Evolutionary conservation across 2,113 vertebrate species (phyloP).

Genomic region (Opisthocomus hoazin): DNA sequence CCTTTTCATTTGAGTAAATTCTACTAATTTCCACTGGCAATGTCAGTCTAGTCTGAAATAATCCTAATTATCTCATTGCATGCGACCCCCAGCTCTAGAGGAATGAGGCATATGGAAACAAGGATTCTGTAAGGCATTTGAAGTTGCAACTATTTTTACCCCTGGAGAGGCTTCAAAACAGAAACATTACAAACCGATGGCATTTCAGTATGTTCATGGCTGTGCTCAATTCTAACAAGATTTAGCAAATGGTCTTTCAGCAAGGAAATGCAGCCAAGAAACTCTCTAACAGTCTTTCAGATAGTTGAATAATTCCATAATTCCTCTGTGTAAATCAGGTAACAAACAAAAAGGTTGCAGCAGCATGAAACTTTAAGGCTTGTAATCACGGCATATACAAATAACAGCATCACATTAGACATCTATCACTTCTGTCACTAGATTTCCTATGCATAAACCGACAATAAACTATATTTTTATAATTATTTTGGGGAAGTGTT

Average conservation of each 20-base stretch:
- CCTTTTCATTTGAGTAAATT: neutral
- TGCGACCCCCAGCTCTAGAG: neutral
- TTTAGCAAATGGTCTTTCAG: neutral
- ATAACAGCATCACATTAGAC: neutral
- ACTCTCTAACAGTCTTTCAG: neutral
- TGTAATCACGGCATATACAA: neutral
- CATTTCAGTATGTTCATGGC: neutral
- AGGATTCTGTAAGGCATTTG: neutral
- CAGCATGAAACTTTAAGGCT: neutral
- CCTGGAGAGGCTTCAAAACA: neutral
- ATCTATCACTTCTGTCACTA: neutral
- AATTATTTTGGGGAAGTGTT: neutral
- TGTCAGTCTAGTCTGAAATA: neutral
- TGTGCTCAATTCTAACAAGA: neutral
- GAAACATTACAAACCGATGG: neutral
- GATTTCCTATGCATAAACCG: constrained; percentile 8
- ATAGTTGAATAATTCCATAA: neutral
- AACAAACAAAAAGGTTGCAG: constrained; percentile 6
- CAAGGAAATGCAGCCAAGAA: neutral
- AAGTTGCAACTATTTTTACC: neutral
- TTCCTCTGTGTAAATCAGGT: constrained; percentile 4
- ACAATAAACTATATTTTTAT: constrained; percentile 1
- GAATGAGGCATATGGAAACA: neutral
- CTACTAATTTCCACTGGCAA: neutral
- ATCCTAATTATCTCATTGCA: neutral